Conservation (phyloP, 2,797 vertebrate genomes). For the Podarcis lilfordi region DNA sequence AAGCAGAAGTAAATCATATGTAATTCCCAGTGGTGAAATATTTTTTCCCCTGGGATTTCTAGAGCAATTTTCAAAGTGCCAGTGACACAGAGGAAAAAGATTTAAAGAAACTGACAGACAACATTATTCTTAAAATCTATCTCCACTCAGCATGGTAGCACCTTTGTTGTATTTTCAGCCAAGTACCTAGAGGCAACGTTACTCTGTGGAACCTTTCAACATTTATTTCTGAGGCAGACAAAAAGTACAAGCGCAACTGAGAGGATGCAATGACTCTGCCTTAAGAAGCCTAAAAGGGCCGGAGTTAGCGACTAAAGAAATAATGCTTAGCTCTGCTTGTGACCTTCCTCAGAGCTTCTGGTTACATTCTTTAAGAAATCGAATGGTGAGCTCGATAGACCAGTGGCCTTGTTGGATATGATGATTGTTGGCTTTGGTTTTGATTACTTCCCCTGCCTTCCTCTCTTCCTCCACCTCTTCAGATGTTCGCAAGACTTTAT, state of each 20-base stretch:
- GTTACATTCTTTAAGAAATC: background rate
- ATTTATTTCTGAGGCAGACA: slow-evolving; percentile 38
- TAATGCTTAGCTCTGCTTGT: background rate
- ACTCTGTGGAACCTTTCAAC: background rate
- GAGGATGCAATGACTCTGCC: slow-evolving; percentile 11
- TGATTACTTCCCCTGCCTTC: background rate
- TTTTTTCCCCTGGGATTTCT: background rate
- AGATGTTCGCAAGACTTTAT: slow-evolving; percentile 27
- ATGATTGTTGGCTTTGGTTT: slow-evolving; percentile 24
- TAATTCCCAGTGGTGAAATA: slow-evolving; percentile 15
- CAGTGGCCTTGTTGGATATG: background rate
- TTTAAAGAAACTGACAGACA: slow-evolving; percentile 34
- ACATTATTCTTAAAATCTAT: slow-evolving; percentile 19
- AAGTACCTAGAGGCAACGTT: slow-evolving; percentile 12
- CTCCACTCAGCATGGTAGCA: background rate
- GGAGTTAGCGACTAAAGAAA: slow-evolving; percentile 36
- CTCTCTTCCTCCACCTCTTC: background rate
- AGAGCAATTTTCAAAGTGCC: background rate
- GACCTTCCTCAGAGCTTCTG: background rate
- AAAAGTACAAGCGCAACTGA: slow-evolving; percentile 13
- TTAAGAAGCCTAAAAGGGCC: slow-evolving; percentile 41
- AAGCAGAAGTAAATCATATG: slow-evolving; percentile 15
- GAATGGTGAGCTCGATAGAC: background rate
- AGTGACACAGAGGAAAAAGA: slow-evolving; percentile 35
- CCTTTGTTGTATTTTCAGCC: slow-evolving; percentile 37